Evolutionary conservation across 2,113 vertebrate species (phyloP).

Genomic region (Casuarius casuarius): DNA sequence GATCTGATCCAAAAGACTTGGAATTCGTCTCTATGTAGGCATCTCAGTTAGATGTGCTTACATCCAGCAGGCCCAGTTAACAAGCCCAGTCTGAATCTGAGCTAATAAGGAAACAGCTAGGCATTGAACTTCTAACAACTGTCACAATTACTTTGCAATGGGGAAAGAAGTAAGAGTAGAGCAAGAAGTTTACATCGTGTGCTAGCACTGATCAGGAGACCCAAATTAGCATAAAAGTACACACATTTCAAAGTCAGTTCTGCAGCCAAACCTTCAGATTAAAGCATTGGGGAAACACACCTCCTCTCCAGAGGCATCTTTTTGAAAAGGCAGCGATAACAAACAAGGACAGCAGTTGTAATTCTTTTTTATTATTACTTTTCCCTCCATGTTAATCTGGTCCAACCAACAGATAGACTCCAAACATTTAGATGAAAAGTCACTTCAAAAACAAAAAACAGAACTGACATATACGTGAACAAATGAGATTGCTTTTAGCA

Average conservation of each 20-base stretch:
- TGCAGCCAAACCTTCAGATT: not conserved
- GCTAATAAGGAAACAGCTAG: not conserved
- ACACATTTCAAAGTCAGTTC: not conserved
- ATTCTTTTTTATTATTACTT: not conserved
- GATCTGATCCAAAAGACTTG: not conserved
- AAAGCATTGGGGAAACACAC: not conserved
- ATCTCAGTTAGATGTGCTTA: not conserved
- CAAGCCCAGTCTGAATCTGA: not conserved
- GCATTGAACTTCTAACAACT: not conserved
- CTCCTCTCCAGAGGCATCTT: not conserved
- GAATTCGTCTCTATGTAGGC: not conserved
- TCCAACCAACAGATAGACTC: not conserved
- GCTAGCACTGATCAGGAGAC: not conserved
- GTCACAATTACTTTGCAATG: not conserved
- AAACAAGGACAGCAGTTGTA: not conserved
- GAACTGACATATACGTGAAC: not conserved
- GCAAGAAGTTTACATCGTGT: not conserved
- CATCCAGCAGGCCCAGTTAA: not conserved
- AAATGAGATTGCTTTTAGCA: not conserved
- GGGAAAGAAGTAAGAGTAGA: not conserved
- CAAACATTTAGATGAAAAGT: not conserved
- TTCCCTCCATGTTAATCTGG: not conserved
- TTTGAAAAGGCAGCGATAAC: not conserved
- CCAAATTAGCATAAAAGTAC: not conserved
- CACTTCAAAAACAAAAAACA: not conserved